Percentiles rank a stretch among this genome's conserved stretches.
Evolutionary conservation across 1,140 invertebrate species (phyloP).

Genomic region (Meloidogyne hapla): DNA sequence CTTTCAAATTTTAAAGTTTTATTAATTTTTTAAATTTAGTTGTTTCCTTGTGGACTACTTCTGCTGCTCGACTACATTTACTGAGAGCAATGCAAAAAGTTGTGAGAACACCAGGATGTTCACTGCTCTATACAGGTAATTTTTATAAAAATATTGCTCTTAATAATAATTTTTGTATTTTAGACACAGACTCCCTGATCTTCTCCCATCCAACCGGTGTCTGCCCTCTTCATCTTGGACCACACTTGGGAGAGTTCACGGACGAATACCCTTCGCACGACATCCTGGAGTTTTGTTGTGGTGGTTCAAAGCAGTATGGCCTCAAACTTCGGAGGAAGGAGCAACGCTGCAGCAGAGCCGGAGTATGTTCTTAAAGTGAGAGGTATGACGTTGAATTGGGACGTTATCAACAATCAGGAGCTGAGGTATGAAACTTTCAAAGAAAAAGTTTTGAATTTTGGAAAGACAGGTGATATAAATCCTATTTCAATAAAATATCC

Average conservation of each 20-base stretch:
- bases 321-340: neutral
- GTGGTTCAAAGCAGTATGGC: neutral
- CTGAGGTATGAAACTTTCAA: constrained; percentile 23
- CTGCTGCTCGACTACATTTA: neutral
- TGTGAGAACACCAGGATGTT: neutral
- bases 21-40: too few species aligned
- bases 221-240: neutral
- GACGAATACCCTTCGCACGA: neutral
- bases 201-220: neutral
- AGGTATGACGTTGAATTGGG: neutral
- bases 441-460: constrained; percentile 5
- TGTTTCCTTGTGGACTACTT: constrained; percentile 6
- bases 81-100: constrained; percentile 2
- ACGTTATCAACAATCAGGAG: neutral
- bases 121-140: constrained; percentile 4
- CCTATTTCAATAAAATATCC: constrained; percentile 1
- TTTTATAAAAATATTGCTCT: neutral
- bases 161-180: neutral
- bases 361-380: constrained; percentile 10
- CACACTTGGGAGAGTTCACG: neutral
- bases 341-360: neutral
- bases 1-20: too few species aligned
- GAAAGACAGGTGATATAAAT: neutral
- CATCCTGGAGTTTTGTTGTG: neutral
- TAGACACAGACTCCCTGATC: neutral